Percentiles rank a stretch among this genome's conserved stretches.
phyloP scores from a whole-genome alignment of 2,113 vertebrate genomes.

The Rutilus rutilus region DNA sequence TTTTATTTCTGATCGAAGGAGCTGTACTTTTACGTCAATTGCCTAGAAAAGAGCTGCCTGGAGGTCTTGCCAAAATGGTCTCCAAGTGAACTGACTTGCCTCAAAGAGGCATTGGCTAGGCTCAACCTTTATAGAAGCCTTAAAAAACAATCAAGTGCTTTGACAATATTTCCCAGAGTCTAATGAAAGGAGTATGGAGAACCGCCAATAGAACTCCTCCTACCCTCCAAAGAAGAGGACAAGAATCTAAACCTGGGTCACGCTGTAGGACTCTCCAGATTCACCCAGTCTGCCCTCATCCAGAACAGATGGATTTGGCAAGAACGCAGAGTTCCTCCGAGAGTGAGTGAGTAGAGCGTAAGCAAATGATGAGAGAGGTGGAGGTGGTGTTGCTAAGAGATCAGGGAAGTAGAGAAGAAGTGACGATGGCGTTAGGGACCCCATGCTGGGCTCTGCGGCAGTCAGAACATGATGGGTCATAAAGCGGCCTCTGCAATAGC shows the following conservation, averaged over 20 bases:
- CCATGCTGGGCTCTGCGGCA: conserved; percentile 36
- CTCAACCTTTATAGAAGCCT: conserved; percentile 7
- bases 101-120: background rate
- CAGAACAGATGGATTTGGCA: conserved; percentile 39
- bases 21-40: background rate
- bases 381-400: conserved; percentile 54
- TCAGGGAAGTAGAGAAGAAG: conserved; percentile 30
- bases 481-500: conserved; percentile 66
- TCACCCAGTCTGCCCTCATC: conserved; percentile 34
- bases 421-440: conserved; percentile 21
- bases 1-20: background rate
- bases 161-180: background rate
- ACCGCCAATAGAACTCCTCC: background rate
- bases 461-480: conserved; percentile 52
- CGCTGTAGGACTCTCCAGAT: conserved; percentile 2
- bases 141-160: conserved; percentile 11
- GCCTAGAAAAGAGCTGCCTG: background rate
- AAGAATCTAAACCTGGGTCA: conserved; percentile 13
- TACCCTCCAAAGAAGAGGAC: background rate
- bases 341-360: conserved; percentile 8
- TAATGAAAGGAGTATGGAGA: background rate
- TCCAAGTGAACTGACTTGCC: conserved; percentile 2
- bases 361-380: conserved; percentile 7
- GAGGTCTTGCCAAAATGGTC: background rate
- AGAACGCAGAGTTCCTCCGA: conserved; percentile 27